Evolutionary conservation across 23 tunicate species (phyloP), one percentile per base, ranked within the genome.

Genomic region (Trididemnum clinides): DNA sequence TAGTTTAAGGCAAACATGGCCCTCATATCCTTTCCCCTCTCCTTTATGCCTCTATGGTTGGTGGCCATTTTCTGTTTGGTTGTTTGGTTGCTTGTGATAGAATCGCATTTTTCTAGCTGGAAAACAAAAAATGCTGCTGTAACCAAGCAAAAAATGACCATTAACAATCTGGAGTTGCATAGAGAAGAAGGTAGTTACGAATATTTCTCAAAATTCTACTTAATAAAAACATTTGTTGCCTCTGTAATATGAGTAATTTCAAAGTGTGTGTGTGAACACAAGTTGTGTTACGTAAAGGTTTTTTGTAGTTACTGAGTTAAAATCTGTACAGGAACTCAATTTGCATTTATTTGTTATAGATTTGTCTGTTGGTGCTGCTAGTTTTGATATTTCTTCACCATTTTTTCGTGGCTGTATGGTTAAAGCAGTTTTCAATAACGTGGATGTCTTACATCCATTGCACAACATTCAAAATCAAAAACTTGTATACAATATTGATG

Each of bases 321-420:
- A 5, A 18, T 10, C n/a, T 62, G 70, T 5, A 5, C 70, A 20
- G n/a, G n/a, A 18, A n/a, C n/a, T n/a, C n/a, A n/a, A n/a, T 22
- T 62, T 5, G 15, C n/a, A 2, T 73, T 39, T 36, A 7, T 36
- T 29, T 6, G 20, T 73, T 73, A 7, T 29, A 73, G 80, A 73
- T 73, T 10, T 69, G 3, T 25, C n/a, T 7, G 54, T 73, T 78
- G 84, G 83, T 39, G 78, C 88, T 28, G 64, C 75, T 35, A n/a
- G 34, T 5, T 51, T 83, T 33, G 84, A 54, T 25, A 33, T 70
- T n/a, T 58, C 87, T 3, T 32, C 20, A 5, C 82, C 71, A 28
- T 87, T 82, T 77, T 92, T 87, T 38, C 82, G 88, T 2, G 97
- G 97, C 6, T 92, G 97, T 49, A 65, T 92, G 1, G 33, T 92